Evolutionary conservation across 2,113 vertebrate species (phyloP).

Genomic region (Bufo bufo): DNA sequence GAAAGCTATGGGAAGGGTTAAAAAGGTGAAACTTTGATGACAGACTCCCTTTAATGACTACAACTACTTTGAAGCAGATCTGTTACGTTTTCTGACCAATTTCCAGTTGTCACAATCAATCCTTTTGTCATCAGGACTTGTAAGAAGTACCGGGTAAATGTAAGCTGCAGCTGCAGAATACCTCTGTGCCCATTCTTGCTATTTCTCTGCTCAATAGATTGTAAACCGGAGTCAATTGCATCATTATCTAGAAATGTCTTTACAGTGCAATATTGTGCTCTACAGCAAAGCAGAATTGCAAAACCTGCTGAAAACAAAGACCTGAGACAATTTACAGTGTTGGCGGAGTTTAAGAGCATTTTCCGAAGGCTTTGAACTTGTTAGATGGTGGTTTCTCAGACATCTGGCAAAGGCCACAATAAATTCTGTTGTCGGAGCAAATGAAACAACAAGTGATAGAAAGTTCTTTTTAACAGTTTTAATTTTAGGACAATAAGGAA

Average conservation of each 20-base stretch:
- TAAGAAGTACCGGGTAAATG: not conserved
- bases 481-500: not conserved
- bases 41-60: too few species aligned
- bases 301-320: slow-evolving; percentile 21
- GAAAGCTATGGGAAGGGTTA: too few species aligned
- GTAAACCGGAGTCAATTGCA: too few species aligned
- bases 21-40: too few species aligned
- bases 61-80: not conserved
- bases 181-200: not conserved
- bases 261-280: slow-evolving; percentile 13
- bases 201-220: not conserved
- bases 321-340: slow-evolving; percentile 36
- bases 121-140: too few species aligned
- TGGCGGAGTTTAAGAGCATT: slow-evolving; percentile 50
- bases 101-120: not conserved
- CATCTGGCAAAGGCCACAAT: slow-evolving; percentile 43
- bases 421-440: slow-evolving; percentile 2
- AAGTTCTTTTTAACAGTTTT: slow-evolving; percentile 16
- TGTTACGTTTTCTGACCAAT: not conserved
- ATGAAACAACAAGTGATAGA: slow-evolving; percentile 37
- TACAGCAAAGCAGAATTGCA: slow-evolving; percentile 1
- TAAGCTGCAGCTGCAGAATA: not conserved
- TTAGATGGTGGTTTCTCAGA: slow-evolving; percentile 36
- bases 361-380: slow-evolving; percentile 41
- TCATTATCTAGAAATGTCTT: slow-evolving; percentile 19